A percentile compares a stretch with the other conserved stretches of the same genome.
Evolutionary conservation across 1,140 invertebrate genomes (phyloP).

Genomic region (Drosophila nasuta): DNA sequence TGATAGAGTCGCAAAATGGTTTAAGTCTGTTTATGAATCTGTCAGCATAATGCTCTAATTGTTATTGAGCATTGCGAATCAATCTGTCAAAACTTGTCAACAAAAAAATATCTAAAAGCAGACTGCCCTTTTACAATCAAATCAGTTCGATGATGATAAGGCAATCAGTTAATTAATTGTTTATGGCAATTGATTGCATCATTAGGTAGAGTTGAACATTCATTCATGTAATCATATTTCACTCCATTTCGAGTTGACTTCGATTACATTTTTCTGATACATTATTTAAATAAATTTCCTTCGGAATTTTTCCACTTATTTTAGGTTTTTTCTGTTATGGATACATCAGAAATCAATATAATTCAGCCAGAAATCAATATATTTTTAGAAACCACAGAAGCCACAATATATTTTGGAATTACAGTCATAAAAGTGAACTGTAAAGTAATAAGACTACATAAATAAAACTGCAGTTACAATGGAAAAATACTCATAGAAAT

Average conservation of each 20-base stretch:
- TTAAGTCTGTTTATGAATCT: neutral
- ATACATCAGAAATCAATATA: no score
- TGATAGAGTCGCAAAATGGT: neutral
- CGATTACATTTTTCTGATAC: neutral
- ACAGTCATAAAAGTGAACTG: no score
- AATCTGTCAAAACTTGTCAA: constrained; percentile 13
- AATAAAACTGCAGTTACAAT: no score
- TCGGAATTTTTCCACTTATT: no score
- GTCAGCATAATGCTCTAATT: neutral
- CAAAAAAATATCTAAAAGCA: neutral
- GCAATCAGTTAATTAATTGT: constrained; percentile 4
- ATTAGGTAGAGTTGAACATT: neutral
- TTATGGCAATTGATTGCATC: neutral
- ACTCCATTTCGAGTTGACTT: neutral
- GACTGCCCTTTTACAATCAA: neutral
- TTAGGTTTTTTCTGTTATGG: no score
- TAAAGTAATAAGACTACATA: no score
- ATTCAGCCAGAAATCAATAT: no score
- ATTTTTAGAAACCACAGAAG: no score
- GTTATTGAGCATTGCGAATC: neutral
- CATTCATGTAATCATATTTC: neutral
- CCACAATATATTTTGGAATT: no score
- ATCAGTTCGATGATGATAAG: neutral
- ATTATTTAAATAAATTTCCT: no score
- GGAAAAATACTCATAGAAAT: no score